phyloP scores from a whole-genome alignment of 2,888 invertebrate genomes.

The Drosophila borborema region DNA sequence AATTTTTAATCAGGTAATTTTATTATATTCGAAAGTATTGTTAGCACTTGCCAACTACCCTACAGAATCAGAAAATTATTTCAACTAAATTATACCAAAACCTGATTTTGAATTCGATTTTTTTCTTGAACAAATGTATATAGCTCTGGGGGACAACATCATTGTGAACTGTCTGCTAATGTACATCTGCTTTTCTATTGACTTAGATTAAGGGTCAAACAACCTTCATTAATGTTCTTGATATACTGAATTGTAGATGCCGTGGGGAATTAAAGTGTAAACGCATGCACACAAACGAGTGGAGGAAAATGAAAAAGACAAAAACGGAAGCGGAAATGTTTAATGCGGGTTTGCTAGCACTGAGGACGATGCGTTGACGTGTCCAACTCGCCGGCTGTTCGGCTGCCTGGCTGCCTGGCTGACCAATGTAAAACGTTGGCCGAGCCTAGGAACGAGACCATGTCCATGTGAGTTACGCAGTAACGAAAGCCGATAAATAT shows the following conservation, averaged over 20 bases:
- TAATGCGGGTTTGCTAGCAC: conserved; percentile 58
- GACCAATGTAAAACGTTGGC: conserved; percentile 1
- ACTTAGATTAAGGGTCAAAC: not conserved
- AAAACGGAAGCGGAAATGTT: conserved; percentile 59
- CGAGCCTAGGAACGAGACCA: conserved; percentile 14
- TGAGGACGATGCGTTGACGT: conserved; percentile 33
- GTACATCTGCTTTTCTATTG: conserved; percentile 1
- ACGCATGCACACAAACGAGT: conserved; percentile 23
- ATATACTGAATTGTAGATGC: conserved; percentile 25
- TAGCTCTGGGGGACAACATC: not conserved
- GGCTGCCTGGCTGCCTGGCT: not conserved
- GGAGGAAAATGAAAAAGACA: conserved; percentile 39
- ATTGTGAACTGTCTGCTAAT: not conserved
- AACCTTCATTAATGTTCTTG: conserved; percentile 15
- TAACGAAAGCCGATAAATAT: conserved; percentile 73
- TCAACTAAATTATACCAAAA: not conserved
- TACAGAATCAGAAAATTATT: not conserved
- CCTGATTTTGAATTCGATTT: not conserved
- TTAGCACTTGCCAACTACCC: not conserved
- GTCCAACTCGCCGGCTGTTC: conserved; percentile 18
- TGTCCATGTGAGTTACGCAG: conserved; percentile 56
- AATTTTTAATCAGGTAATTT: too few species aligned
- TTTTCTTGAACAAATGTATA: not conserved
- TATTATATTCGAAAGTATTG: too few species aligned
- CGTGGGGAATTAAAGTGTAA: conserved; percentile 47